These are phyloP conservation scores for Brassicogethes aeneus DNA, from an alignment of 2,888 invertebrate genomes.

Conservation along the genomic window DNA sequence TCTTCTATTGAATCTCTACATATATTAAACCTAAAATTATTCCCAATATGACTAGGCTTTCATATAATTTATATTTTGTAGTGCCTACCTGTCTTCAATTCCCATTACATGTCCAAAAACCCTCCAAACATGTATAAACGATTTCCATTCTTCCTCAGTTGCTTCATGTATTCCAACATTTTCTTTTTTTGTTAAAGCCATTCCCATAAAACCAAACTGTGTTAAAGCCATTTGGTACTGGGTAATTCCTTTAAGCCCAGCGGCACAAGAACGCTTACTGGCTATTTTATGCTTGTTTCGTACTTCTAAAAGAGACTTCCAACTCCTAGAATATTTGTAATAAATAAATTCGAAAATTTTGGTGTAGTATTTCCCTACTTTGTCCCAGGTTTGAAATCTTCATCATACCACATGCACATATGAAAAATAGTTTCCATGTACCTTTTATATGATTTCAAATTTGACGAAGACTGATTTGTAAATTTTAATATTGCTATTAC, in stretches of 20 bases:
- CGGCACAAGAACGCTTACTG: conserved; percentile 44
- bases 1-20: conserved; percentile 55
- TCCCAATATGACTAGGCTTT: conserved; percentile 1
- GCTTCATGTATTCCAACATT: conserved; percentile 54
- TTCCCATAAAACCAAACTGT: conserved; percentile 81
- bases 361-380: conserved; percentile 42
- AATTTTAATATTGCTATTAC: conserved; percentile 62
- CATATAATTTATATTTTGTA: not conserved
- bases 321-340: conserved; percentile 46
- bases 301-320: conserved; percentile 60
- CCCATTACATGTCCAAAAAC: conserved; percentile 75
- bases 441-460: conserved; percentile 59
- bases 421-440: conserved; percentile 75
- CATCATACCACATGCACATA: conserved; percentile 68
- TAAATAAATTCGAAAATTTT: no score
- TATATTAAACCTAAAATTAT: conserved; percentile 55
- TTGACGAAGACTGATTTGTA: conserved; percentile 60
- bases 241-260: conserved; percentile 50
- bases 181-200: conserved; percentile 44
- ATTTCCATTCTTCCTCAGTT: conserved; percentile 57
- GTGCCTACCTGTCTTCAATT: conserved; percentile 60
- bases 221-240: conserved; percentile 82
- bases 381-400: conserved; percentile 54
- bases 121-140: conserved; percentile 76
- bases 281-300: conserved; percentile 58